These are phyloP conservation scores for Latrodectus hesperus DNA, from an alignment of 2,888 invertebrate genomes.

Conservation along the genomic window DNA sequence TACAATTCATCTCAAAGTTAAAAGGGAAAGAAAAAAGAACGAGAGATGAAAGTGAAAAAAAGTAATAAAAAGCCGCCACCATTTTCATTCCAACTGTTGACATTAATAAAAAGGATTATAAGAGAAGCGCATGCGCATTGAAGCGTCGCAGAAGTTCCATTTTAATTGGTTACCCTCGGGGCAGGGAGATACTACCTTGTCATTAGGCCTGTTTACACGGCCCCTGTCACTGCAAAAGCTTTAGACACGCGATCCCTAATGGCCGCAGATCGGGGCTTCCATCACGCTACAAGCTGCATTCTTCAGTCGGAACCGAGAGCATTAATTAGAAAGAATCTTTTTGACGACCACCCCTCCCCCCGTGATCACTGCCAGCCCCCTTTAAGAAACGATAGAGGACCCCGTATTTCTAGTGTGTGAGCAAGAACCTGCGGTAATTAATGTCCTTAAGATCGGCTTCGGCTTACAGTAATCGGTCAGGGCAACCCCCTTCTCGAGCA, in stretches of 20 bases:
- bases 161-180: constrained; percentile 66
- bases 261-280: constrained; percentile 29
- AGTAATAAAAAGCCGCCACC: constrained; percentile 10
- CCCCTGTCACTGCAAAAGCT: constrained; percentile 44
- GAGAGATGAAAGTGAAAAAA: constrained; percentile 4
- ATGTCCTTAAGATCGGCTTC: constrained; percentile 38
- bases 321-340: constrained; percentile 55
- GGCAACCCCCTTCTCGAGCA: background rate
- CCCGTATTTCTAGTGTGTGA: constrained; percentile 44
- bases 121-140: constrained; percentile 55
- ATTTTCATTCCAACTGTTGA: constrained; percentile 62
- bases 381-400: constrained; percentile 18
- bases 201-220: constrained; percentile 69
- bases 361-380: constrained; percentile 37
- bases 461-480: constrained; percentile 52
- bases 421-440: constrained; percentile 46
- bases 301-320: constrained; percentile 38
- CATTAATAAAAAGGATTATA: constrained; percentile 67
- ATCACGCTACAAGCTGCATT: constrained; percentile 63
- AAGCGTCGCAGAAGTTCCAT: constrained; percentile 62
- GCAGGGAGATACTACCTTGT: constrained; percentile 61
- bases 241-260: constrained; percentile 45
- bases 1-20: too few relatives aligned
- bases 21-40: background rate
- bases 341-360: constrained; percentile 33